These are phyloP conservation scores for Bufo bufo DNA, from an alignment of 2,113 vertebrate genomes.

Conservation along the genomic window DNA sequence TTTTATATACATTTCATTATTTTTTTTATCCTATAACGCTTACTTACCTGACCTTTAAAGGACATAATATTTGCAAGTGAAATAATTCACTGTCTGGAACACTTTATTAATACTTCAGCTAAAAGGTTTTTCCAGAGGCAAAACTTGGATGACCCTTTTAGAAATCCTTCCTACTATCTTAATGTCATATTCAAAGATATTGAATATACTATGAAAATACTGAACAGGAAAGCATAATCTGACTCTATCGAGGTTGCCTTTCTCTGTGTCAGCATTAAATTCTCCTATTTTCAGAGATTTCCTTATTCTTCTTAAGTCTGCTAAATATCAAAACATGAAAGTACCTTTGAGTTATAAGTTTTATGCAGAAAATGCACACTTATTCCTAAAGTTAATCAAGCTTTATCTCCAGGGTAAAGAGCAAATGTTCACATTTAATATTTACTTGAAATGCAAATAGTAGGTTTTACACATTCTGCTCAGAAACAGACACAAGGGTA, in stretches of 20 bases:
- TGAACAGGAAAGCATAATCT: constrained; percentile 23
- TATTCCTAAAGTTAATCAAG: constrained; percentile 36
- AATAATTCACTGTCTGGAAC: neutral
- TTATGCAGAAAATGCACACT: constrained; percentile 39
- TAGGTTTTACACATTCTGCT: constrained; percentile 35
- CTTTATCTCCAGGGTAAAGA: constrained; percentile 36
- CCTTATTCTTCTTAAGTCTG: constrained; percentile 33
- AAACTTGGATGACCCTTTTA: constrained; percentile 18
- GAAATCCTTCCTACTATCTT: constrained; percentile 24
- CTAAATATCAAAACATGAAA: constrained; percentile 54
- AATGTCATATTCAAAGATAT: constrained; percentile 31
- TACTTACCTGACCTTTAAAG: neutral
- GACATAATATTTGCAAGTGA: neutral
- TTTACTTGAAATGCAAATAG: constrained; percentile 49
- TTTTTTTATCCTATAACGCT: neutral
- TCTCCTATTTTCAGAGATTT: constrained; percentile 3
- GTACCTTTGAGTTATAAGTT: constrained; percentile 48
- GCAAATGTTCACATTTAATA: constrained; percentile 42
- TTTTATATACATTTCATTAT: neutral
- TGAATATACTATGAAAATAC: constrained; percentile 21
- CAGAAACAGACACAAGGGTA: constrained; percentile 11
- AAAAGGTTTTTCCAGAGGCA: constrained; percentile 27
- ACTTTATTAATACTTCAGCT: constrained; percentile 32
- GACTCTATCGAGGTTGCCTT: constrained; percentile 13
- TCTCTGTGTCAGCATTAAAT: constrained; percentile 47